These are phyloP conservation scores for Sarcophaga carnaria DNA, from an alignment of 2,888 invertebrate genomes.

Conservation along the genomic window DNA sequence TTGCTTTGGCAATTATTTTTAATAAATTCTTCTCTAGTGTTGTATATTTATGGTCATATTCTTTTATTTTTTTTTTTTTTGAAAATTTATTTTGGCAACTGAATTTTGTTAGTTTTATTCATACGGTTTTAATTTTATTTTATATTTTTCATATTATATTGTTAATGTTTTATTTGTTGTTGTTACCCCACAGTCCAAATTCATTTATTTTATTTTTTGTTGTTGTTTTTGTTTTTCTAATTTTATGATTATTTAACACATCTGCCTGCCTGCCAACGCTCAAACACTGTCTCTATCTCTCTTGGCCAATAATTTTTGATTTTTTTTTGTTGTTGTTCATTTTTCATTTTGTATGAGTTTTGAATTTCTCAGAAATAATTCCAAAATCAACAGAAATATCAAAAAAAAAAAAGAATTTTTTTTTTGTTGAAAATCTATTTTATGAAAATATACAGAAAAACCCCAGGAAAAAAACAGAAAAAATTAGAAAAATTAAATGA, in stretches of 20 bases:
- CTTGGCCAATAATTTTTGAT: too few relatives aligned
- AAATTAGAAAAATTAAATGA: too few relatives aligned
- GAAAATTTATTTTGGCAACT: slow-evolving; percentile 36
- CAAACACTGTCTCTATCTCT: neutral
- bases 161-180: too few relatives aligned
- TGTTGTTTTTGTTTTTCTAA: slow-evolving; percentile 38
- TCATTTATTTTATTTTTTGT: too few relatives aligned
- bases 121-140: too few relatives aligned
- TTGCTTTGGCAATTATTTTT: neutral
- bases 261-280: slow-evolving; percentile 53
- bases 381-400: slow-evolving; percentile 45
- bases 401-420: too few relatives aligned
- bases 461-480: too few relatives aligned
- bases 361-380: slow-evolving; percentile 52
- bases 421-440: slow-evolving; percentile 34
- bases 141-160: too few relatives aligned
- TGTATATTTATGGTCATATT: neutral
- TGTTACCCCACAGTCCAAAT: too few relatives aligned
- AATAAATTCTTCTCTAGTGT: neutral
- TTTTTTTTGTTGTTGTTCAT: too few relatives aligned
- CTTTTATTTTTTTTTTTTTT: neutral
- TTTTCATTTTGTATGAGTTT: slow-evolving; percentile 28
- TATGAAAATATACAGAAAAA: slow-evolving; percentile 28
- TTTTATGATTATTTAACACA: slow-evolving; percentile 61
- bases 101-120: slow-evolving; percentile 15